A percentile compares a stretch with the other conserved stretches of the same genome.
phyloP scores from a whole-genome alignment of 2,113 vertebrate genomes.

The Heterotis niloticus region DNA sequence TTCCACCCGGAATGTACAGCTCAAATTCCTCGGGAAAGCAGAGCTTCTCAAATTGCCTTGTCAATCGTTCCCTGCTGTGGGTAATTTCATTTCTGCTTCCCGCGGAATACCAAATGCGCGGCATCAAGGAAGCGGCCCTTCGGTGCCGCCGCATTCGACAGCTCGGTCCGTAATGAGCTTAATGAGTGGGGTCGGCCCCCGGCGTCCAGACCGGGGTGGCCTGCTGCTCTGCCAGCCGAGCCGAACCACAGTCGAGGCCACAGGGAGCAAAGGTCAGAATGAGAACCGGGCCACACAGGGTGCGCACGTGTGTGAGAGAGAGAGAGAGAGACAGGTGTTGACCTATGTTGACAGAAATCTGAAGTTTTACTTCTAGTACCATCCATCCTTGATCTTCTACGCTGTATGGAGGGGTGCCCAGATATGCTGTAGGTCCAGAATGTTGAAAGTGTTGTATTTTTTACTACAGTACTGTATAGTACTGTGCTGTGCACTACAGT shows the following conservation, averaged over 20 bases:
- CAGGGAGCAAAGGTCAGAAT: too few species aligned
- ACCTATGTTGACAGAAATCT: too few species aligned
- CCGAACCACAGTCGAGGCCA: not conserved
- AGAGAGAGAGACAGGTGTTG: too few species aligned
- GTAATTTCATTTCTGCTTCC: conserved; percentile 32
- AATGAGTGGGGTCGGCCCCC: conserved; percentile 10
- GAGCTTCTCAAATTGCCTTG: conserved; percentile 53
- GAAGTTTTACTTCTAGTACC: too few species aligned
- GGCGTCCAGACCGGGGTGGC: not conserved
- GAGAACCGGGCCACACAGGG: too few species aligned
- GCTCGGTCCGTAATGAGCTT: conserved; percentile 12
- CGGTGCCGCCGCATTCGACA: not conserved
- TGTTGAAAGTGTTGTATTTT: too few species aligned
- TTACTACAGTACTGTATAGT: too few species aligned
- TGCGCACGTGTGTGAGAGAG: too few species aligned
- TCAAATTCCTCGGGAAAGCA: conserved; percentile 31
- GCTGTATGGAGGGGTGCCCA: too few species aligned
- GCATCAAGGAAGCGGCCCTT: not conserved
- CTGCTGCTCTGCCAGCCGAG: not conserved
- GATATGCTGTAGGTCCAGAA: too few species aligned
- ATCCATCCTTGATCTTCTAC: too few species aligned
- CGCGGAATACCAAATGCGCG: not conserved
- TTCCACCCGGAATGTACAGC: conserved; percentile 36
- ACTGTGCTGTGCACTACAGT: too few species aligned
- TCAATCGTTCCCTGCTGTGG: conserved; percentile 46